Base-by-base conservation (phyloP, 2,113 vertebrate genomes). In the Xiphophorus maculatus region DNA sequence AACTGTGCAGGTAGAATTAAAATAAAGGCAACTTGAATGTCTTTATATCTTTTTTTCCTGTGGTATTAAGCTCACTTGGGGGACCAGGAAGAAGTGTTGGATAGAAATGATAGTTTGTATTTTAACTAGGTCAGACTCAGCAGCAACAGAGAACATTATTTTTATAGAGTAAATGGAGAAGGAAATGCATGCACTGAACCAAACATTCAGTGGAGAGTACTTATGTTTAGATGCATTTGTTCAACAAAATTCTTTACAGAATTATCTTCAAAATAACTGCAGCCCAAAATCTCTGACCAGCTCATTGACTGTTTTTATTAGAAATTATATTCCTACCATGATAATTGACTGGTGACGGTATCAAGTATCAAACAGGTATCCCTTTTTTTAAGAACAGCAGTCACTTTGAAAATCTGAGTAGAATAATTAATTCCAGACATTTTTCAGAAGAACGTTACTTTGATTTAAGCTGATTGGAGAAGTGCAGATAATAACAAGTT, bases 91-190 rank as follows among this genome's bases (percentile, higher is more conserved):
- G 40, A 68, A 37, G 42, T 54, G 61, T 19, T 6, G 17, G 44
- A 19, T 5, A 48, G 17, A 17, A 68, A 33, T 7, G 66, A 66
- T 73, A 3, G 30, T 22, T 48, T 14, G 67, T 69, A 69, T 87
- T 66, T 84, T 81, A 90, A 87, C 62, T 89, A 63, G 86, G 89
- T 86, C 88, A 19, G 44, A 48, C 44, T 48, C 17, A 90, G 62
- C 77, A 4, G 70, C 80, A 77, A 66, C 71, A 80, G 84, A 71
- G 68, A 51, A 58, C 3, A 58, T n/a, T 58, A 58, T 3, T n/a
- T 25, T 58, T n/a, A 71, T 73, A 40, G 4, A 22, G 69, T 27
- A 75, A 65, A 82, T 79, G 19, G 44, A 66, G 40, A 69, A 61
- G 62, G 63, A 64, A 3, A 51, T 27, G 19, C 35, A 51, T 63